A percentile compares a stretch with the other conserved stretches of the same genome.
These are phyloP conservation scores for Poeciliopsis turrubarensis DNA, from an alignment of 2,113 vertebrate species.

Conservation along the genomic window DNA sequence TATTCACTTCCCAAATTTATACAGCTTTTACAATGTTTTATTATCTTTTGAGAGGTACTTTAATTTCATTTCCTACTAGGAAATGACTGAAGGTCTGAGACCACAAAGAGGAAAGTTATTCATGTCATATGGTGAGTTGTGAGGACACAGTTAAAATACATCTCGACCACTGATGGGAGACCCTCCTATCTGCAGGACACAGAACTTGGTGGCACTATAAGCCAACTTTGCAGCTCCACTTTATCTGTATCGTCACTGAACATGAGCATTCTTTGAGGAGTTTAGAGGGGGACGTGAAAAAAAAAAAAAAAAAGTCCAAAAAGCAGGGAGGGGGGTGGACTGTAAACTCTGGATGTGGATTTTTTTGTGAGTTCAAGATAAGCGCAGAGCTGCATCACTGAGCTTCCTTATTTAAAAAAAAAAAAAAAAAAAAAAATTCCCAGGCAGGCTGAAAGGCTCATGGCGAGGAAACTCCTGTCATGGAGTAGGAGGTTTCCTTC, in stretches of 20 bases:
- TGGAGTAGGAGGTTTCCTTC: conserved; percentile 14
- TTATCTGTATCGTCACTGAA: conserved; percentile 56
- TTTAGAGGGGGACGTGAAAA: conserved; percentile 33
- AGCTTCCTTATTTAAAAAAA: conserved; percentile 62
- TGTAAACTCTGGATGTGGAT: conserved; percentile 34
- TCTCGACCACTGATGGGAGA: conserved; percentile 14
- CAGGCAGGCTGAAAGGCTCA: conserved; percentile 33
- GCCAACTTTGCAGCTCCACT: neutral
- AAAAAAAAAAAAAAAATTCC: conserved; percentile 25
- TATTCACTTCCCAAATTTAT: neutral
- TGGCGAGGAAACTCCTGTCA: conserved; percentile 25
- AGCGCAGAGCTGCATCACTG: conserved; percentile 41
- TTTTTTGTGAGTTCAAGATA: conserved; percentile 66
- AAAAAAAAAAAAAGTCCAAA: neutral
- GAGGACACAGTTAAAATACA: neutral
- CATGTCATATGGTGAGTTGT: neutral
- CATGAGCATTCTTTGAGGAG: conserved; percentile 45
- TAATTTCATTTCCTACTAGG: neutral
- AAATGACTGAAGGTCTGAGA: neutral
- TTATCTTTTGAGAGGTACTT: neutral
- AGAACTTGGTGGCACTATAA: conserved; percentile 12
- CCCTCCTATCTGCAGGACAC: conserved; percentile 61
- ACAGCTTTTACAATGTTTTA: neutral
- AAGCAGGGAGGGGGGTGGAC: conserved; percentile 9
- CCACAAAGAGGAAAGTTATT: neutral